Conservation (phyloP, 2,797 vertebrate species). For the Catharus ustulatus region DNA sequence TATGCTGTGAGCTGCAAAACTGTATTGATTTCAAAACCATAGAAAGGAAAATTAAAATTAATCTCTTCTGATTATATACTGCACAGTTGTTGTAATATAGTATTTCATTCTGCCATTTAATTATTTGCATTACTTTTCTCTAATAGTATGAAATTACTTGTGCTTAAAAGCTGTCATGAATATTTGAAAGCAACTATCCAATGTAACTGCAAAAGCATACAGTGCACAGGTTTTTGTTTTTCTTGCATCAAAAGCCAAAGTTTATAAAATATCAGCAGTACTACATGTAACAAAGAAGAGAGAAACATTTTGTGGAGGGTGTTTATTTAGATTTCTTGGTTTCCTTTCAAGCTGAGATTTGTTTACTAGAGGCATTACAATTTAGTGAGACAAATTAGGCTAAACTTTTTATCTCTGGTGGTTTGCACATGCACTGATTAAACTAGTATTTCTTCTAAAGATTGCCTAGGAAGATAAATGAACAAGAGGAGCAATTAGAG, state of each 20-base stretch:
- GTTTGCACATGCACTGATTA: slow-evolving; percentile 85
- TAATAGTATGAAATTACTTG: neutral
- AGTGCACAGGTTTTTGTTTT: neutral
- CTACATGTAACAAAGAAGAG: neutral
- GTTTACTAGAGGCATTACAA: slow-evolving; percentile 82
- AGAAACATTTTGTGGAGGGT: slow-evolving; percentile 51
- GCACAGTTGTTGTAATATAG: neutral
- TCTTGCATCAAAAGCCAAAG: neutral
- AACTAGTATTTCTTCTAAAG: slow-evolving; percentile 87
- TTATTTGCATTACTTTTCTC: neutral
- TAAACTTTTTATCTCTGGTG: slow-evolving; percentile 87
- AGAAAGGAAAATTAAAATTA: neutral
- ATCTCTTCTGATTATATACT: neutral
- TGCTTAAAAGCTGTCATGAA: neutral
- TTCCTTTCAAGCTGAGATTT: slow-evolving; percentile 78
- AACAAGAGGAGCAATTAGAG: slow-evolving; percentile 84
- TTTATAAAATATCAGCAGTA: neutral
- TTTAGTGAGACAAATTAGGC: slow-evolving; percentile 87
- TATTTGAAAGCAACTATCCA: neutral
- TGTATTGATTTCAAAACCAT: neutral
- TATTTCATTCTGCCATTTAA: neutral
- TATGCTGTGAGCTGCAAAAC: neutral
- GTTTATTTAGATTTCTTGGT: slow-evolving; percentile 76
- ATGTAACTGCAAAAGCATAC: neutral
- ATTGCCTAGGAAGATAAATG: slow-evolving; percentile 86